Conservation (phyloP, 35 echinoderm and acorn worm genomes). For the Amphiura filiformis region DNA sequence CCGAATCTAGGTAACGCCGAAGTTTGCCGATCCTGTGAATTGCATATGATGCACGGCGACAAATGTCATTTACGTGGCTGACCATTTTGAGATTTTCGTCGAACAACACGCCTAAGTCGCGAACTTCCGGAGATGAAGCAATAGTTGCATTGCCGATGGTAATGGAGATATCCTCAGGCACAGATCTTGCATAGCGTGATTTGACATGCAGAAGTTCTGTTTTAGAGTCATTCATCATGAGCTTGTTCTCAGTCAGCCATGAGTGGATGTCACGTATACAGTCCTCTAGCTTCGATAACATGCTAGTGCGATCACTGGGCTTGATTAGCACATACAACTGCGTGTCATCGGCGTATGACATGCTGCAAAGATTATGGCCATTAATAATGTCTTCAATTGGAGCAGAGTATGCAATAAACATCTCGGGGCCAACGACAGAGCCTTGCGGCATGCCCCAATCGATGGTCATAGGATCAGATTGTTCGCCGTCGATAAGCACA, state of each 20-base stretch:
- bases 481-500: neutral
- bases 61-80: constrained; percentile 5
- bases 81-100: neutral
- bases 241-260: neutral
- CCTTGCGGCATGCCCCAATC: constrained; percentile 7
- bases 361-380: neutral
- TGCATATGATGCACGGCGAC: neutral
- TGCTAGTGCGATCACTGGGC: neutral
- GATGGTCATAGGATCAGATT: neutral
- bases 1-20: neutral
- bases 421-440: neutral
- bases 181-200: neutral
- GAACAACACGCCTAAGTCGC: constrained; percentile 7
- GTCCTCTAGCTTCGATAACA: neutral
- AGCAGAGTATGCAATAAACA: constrained; percentile 25
- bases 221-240: constrained; percentile 15
- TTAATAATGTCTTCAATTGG: constrained; percentile 13
- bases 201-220: neutral
- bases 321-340: constrained; percentile 14
- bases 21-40: neutral
- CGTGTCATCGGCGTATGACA: constrained; percentile 9
- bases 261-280: neutral
- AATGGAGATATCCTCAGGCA: neutral
- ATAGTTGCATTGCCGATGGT: neutral
- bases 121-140: neutral